A percentile compares a stretch with the other conserved stretches of the same genome.
These are phyloP conservation scores for Tubiluchus corallicola DNA, from an alignment of 2,888 invertebrate genomes.

Conservation along the genomic window DNA sequence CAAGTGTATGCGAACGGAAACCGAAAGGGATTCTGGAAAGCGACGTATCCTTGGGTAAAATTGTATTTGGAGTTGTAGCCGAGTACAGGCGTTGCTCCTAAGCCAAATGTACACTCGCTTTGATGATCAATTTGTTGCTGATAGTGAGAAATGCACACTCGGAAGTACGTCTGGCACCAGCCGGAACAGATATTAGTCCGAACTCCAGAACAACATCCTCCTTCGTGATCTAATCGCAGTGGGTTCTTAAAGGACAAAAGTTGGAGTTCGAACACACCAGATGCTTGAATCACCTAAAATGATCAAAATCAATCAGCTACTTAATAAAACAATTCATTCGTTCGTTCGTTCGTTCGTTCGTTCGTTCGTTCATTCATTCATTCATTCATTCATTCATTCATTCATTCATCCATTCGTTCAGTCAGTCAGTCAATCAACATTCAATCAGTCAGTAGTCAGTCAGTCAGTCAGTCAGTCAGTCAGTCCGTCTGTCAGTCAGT, in stretches of 20 bases:
- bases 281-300: constrained; percentile 51
- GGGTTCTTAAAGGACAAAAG: constrained; percentile 81
- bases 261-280: constrained; percentile 83
- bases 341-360: no score
- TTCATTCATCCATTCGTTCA: no score
- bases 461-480: no score
- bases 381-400: no score
- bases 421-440: no score
- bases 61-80: no score
- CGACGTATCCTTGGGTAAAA: constrained; percentile 31
- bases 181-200: constrained; percentile 42
- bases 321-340: no score
- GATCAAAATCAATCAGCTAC: no score
- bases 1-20: constrained; percentile 86
- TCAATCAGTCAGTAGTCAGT: no score
- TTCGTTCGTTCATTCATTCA: no score
- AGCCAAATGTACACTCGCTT: constrained; percentile 80
- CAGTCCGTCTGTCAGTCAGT: no score
- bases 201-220: constrained; percentile 69
- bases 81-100: constrained; percentile 66
- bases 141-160: constrained; percentile 88
- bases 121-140: constrained; percentile 87
- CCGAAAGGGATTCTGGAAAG: constrained; percentile 65
- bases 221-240: constrained; percentile 68
- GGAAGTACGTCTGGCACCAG: constrained; percentile 76